Evolutionary conservation across 2,113 vertebrate genomes (phyloP).

Genomic region (Gobius niger): DNA sequence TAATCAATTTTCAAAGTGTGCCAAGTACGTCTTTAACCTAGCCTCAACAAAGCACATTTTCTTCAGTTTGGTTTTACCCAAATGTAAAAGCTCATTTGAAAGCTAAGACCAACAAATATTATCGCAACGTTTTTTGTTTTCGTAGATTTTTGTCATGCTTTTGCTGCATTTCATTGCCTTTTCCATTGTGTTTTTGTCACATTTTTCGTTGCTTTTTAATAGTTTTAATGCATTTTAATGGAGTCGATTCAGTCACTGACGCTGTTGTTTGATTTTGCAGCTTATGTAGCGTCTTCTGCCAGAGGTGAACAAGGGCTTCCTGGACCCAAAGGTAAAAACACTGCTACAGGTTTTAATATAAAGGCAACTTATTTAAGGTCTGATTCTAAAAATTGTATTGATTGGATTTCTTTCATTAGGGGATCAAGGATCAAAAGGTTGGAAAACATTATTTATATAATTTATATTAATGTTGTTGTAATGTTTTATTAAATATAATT

Average conservation of each 20-base stretch:
- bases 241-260: not conserved
- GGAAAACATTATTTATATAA: not conserved
- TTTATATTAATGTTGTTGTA: not conserved
- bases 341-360: not conserved
- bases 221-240: not conserved
- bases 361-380: not conserved
- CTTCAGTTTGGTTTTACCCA: too few species aligned
- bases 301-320: slow-evolving; percentile 70
- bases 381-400: not conserved
- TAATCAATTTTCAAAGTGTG: too few species aligned
- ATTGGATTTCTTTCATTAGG: slow-evolving; percentile 48
- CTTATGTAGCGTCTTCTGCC: slow-evolving; percentile 69
- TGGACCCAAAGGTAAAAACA: slow-evolving; percentile 86
- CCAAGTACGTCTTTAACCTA: too few species aligned
- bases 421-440: slow-evolving; percentile 65
- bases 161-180: too few species aligned
- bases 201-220: too few species aligned
- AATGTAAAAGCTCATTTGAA: too few species aligned
- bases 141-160: too few species aligned
- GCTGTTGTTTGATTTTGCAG: slow-evolving; percentile 45
- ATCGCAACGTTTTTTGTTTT: too few species aligned
- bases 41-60: too few species aligned
- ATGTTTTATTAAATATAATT: not conserved
- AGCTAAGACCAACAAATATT: too few species aligned
- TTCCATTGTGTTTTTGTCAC: too few species aligned